Conservation (phyloP, 1,140 invertebrate species). For the Hirudo medicinalis region DNA sequence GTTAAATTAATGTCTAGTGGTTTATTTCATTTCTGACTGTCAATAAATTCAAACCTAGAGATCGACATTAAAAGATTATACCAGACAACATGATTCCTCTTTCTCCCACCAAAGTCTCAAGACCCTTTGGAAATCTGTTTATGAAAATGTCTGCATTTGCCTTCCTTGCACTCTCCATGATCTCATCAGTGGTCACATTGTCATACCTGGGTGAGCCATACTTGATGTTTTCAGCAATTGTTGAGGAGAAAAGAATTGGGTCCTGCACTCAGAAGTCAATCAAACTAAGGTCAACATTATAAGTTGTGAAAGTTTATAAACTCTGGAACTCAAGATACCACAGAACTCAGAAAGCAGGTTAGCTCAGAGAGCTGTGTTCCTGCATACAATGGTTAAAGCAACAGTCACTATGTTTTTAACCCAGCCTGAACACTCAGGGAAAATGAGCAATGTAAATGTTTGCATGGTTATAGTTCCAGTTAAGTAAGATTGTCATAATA, state of each 20-base stretch:
- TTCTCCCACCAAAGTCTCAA: constrained; percentile 45
- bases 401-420: too few species aligned
- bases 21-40: not conserved
- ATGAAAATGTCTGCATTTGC: constrained; percentile 44
- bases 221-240: constrained; percentile 42
- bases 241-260: constrained; percentile 43
- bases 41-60: not conserved
- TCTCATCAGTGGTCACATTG: constrained; percentile 32
- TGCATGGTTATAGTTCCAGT: too few species aligned
- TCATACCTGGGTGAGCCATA: constrained; percentile 39
- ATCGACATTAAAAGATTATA: not conserved
- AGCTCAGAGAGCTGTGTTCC: too few species aligned
- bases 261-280: constrained; percentile 34
- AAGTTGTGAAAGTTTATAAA: not conserved
- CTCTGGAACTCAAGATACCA: too few species aligned
- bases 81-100: constrained; percentile 42
- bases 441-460: too few species aligned
- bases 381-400: too few species aligned
- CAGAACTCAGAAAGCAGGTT: not conserved
- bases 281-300: not conserved
- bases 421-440: too few species aligned
- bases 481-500: too few species aligned
- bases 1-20: not conserved
- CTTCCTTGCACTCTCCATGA: constrained; percentile 38
- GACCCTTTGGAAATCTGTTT: constrained; percentile 39